Conservation (phyloP, 2,113 vertebrate genomes). For the Nothoprocta perdicaria region DNA sequence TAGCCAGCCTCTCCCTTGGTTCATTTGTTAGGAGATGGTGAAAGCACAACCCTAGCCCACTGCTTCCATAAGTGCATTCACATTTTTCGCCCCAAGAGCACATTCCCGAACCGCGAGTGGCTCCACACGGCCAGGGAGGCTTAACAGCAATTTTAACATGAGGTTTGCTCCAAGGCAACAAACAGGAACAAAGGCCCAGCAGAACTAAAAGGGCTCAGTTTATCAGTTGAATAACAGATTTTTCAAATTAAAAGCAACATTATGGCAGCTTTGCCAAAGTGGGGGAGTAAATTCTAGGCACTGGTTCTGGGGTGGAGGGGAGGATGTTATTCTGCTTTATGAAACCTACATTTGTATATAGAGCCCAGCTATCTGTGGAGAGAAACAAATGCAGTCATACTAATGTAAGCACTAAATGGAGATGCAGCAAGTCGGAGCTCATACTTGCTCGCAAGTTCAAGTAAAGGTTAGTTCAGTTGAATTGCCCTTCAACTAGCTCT, state of each 20-base stretch:
- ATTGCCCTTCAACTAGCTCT: neutral
- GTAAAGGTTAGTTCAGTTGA: neutral
- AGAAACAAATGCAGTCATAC: neutral
- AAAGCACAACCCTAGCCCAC: neutral
- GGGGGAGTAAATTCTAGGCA: neutral
- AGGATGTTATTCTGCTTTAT: neutral
- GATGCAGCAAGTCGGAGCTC: neutral
- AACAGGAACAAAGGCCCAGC: conserved; percentile 57
- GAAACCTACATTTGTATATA: neutral
- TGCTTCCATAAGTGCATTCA: neutral
- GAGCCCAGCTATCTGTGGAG: neutral
- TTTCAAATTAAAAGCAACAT: conserved; percentile 58
- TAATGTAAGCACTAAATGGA: neutral
- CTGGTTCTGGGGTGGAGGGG: neutral
- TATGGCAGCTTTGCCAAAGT: neutral
- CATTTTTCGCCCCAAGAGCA: neutral
- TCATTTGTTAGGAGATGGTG: neutral
- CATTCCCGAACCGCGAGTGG: neutral
- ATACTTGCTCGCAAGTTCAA: neutral
- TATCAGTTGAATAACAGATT: conserved; percentile 11
- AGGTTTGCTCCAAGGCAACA: conserved; percentile 55
- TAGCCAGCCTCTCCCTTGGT: neutral
- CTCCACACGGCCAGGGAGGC: neutral
- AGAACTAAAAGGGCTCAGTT: conserved; percentile 15
- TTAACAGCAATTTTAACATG: conserved; percentile 26